Evolutionary conservation across 2,888 invertebrate genomes (phyloP).

Genomic region (Ornithoptera alexandrae): DNA sequence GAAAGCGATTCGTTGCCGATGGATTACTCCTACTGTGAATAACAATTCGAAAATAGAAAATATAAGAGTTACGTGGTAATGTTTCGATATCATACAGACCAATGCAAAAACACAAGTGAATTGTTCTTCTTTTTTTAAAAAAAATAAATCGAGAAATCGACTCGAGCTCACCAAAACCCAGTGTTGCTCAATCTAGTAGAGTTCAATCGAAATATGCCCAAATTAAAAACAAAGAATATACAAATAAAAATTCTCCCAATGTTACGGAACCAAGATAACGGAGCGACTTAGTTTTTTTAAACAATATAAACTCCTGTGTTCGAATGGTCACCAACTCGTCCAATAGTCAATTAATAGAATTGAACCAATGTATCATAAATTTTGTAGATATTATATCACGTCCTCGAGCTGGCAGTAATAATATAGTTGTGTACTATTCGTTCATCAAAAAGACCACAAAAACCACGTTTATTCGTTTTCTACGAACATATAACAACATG

Average conservation of each 20-base stretch:
- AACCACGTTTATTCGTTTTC: not conserved
- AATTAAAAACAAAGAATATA: not conserved
- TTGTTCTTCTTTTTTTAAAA: not conserved
- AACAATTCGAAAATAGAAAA: constrained; percentile 14
- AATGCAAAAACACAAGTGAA: not conserved
- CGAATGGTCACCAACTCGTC: not conserved
- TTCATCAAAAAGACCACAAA: constrained; percentile 8
- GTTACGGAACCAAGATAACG: not conserved
- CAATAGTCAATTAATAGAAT: not conserved
- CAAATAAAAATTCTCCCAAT: constrained; percentile 2
- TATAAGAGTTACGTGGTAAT: constrained; percentile 8
- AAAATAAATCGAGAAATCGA: not conserved
- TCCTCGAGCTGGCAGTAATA: not conserved
- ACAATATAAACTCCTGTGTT: not conserved
- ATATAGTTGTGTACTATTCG: not conserved
- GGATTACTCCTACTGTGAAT: constrained; percentile 20
- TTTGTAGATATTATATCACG: not conserved
- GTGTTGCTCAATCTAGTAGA: not conserved
- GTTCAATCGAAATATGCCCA: not conserved
- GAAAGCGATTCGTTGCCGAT: constrained; percentile 7
- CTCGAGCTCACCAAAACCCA: not conserved
- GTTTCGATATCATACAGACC: constrained; percentile 3
- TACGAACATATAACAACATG: constrained; percentile 4
- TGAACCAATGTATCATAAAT: not conserved
- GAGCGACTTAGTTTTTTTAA: not conserved